A percentile compares a stretch with the other conserved stretches of the same genome.
Conservation (phyloP, 2,797 vertebrate genomes). For the Tapirus indicus region DNA sequence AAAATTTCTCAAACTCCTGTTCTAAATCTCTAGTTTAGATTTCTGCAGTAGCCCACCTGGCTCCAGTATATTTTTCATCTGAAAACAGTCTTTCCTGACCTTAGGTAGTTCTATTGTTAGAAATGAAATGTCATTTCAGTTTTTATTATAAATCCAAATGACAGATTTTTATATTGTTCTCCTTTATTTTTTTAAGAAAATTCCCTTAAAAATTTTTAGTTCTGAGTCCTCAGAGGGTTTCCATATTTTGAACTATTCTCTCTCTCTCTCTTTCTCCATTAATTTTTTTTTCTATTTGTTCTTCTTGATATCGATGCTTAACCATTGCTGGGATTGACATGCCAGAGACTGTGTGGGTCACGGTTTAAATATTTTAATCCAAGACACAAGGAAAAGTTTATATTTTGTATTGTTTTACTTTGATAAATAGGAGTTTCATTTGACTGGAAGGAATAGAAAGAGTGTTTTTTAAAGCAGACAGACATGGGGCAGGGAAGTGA, state of each 20-base stretch:
- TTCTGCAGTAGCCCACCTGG: not conserved
- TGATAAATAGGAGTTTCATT: not conserved
- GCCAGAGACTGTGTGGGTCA: not conserved
- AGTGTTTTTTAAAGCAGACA: not conserved
- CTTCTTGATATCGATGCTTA: slow-evolving; percentile 9
- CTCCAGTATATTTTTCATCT: slow-evolving; percentile 11
- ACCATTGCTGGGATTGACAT: not conserved
- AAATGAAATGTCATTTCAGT: slow-evolving; percentile 44
- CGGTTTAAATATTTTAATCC: slow-evolving; percentile 10
- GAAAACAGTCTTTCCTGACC: slow-evolving; percentile 43
- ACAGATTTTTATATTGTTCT: slow-evolving; percentile 45
- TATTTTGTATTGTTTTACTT: slow-evolving; percentile 37
- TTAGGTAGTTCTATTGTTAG: slow-evolving; percentile 40
- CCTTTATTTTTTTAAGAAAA: slow-evolving; percentile 46
- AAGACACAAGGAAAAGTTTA: not conserved
- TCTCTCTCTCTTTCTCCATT: not conserved
- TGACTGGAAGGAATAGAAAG: not conserved
- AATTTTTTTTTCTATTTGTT: slow-evolving; percentile 27
- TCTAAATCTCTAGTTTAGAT: slow-evolving; percentile 47
- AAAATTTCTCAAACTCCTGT: slow-evolving; percentile 9
- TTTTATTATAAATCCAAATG: slow-evolving; percentile 57
- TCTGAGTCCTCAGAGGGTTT: slow-evolving; percentile 1
- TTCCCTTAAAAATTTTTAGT: not conserved
- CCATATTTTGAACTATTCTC: not conserved
- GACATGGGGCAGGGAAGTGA: not conserved